phyloP scores from a whole-genome alignment of 2,888 invertebrate species.

The Perizoma affinitatum region DNA sequence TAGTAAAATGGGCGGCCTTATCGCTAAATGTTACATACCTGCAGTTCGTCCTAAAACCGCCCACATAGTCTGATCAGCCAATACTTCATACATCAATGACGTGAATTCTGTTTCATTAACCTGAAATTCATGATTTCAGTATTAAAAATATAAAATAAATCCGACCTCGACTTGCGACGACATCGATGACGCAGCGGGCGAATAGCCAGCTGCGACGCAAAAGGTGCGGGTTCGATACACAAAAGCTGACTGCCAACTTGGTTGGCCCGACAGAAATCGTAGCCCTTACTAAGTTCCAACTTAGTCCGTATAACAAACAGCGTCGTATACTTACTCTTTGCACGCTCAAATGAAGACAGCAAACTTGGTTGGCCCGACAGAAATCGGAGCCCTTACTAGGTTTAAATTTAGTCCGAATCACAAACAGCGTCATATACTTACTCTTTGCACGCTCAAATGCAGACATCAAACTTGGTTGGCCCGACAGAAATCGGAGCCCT shows the following conservation, averaged over 20 bases:
- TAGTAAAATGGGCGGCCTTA: too few species aligned
- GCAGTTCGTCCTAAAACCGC: slow-evolving; percentile 95
- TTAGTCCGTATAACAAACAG: slow-evolving; percentile 91
- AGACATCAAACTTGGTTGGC: too few species aligned
- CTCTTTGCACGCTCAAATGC: too few species aligned
- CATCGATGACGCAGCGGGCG: too few species aligned
- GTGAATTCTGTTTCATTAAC: slow-evolving; percentile 81
- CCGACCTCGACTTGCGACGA: too few species aligned
- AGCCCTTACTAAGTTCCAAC: slow-evolving; percentile 91
- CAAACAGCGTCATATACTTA: slow-evolving; percentile 94
- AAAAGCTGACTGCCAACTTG: slow-evolving; percentile 93
- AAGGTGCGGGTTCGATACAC: slow-evolving; percentile 81
- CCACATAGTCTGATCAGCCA: slow-evolving; percentile 97
- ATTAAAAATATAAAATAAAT: too few species aligned
- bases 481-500: too few species aligned
- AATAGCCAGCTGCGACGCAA: too few species aligned
- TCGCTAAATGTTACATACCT: slow-evolving; percentile 67
- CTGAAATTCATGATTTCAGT: slow-evolving; percentile 46
- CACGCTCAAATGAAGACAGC: slow-evolving; percentile 81
- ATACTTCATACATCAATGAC: slow-evolving; percentile 95
- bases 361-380: slow-evolving; percentile 94
- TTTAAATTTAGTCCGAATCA: slow-evolving; percentile 90
- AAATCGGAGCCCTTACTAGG: slow-evolving; percentile 92
- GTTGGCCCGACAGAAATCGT: slow-evolving; percentile 94
- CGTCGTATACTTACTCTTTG: too few species aligned